Base-by-base conservation (phyloP, 1,140 invertebrate genomes). In the Pemphigus obesinymphae region DNA sequence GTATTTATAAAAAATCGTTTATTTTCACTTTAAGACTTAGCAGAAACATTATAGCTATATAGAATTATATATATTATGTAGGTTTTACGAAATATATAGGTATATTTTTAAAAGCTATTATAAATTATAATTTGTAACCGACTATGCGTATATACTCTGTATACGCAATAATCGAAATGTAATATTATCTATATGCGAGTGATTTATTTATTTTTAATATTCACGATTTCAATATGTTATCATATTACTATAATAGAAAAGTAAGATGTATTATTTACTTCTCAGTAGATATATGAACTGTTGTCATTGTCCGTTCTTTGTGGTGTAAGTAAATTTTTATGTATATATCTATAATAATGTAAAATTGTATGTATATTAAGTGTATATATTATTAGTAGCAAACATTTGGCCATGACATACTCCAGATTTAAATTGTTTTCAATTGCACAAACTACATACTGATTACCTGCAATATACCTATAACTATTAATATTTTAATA, bases 351-450 rank as follows among this genome's bases (percentile, higher is more conserved):
- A 40, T 40, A 70, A 73, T 73, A 73, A 31, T 34, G 45, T 50
- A 73, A 50, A 50, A 29, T 23, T 73, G 50, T 73, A 50, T n/a
- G 70, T 73, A 48, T 34, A 73, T 73, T 50, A 73, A 48, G 70
- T 73, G 17, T 50, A 73, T 48, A n/a, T n/a, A n/a, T n/a, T 50
- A 73, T 70, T 43, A 70, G 43, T 43, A 70, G 66, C n/a, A 26
- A n/a, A 11, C n/a, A 37, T 76, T 76, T 58, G 73, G 26, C 73
- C 73, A 55, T 76, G 73, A 76, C 73, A 76, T 76, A 63, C 82
- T 55, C 37, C 82, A 63, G 37, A 78, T 76, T 68, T 81, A 83
- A 63, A 83, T 78, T 82, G 68, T 75, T 55, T 82, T 75, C 68
- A 82, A 43, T 70, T 48, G 82, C 48, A 82, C n/a, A 82, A 82